A percentile compares a stretch with the other conserved stretches of the same genome.
phyloP scores from a whole-genome alignment of 2,888 invertebrate genomes.

The Drosophila paranaensis region DNA sequence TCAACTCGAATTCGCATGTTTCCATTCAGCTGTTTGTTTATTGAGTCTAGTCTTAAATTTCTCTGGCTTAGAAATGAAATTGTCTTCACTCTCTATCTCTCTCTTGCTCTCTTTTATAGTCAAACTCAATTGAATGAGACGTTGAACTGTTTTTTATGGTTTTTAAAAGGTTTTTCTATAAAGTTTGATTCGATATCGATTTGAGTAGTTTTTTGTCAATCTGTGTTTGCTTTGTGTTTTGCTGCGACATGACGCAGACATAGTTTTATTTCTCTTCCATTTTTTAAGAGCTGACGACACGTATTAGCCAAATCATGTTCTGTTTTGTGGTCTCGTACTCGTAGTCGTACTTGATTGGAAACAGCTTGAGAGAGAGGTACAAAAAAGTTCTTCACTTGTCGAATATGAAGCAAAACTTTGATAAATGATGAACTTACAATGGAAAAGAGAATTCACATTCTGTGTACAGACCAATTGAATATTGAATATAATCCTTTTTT shows the following conservation, averaged over 20 bases:
- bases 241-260: constrained; percentile 1
- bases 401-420: not conserved
- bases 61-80: constrained; percentile 47
- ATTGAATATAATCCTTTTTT: no score
- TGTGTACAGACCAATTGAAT: not conserved
- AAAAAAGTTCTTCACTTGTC: not conserved
- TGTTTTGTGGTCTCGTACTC: constrained; percentile 7
- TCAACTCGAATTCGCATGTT: constrained; percentile 61
- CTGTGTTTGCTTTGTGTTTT: constrained; percentile 12
- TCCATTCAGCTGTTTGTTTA: constrained; percentile 61
- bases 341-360: not conserved
- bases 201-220: constrained; percentile 2
- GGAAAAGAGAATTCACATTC: not conserved
- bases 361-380: no score
- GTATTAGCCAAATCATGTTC: constrained; percentile 26
- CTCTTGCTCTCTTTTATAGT: not conserved
- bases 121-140: constrained; percentile 51
- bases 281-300: constrained; percentile 16
- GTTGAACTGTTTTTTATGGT: constrained; percentile 61
- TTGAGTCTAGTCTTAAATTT: constrained; percentile 64
- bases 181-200: constrained; percentile 25
- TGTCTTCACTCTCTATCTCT: constrained; percentile 21
- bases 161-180: constrained; percentile 38
- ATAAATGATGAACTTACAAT: not conserved
- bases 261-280: not conserved